These are phyloP conservation scores for Dicaeum eximium DNA, from an alignment of 2,113 vertebrate genomes.

Conservation along the genomic window DNA sequence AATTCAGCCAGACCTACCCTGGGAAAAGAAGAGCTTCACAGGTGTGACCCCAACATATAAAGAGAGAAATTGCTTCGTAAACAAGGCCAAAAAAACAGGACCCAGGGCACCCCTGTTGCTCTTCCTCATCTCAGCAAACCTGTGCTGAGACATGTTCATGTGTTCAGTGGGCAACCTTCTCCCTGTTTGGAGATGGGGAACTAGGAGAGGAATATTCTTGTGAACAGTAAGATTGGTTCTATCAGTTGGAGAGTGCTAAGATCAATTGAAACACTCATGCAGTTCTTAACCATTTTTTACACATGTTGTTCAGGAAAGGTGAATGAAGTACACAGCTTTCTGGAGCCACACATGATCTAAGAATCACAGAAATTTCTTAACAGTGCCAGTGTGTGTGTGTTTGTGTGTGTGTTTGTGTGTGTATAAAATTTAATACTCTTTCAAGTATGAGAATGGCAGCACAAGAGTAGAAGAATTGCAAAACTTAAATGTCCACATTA, in stretches of 20 bases:
- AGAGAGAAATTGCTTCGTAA: not conserved
- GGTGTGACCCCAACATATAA: not conserved
- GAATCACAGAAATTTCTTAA: not conserved
- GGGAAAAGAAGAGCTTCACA: not conserved
- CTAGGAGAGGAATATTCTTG: not conserved
- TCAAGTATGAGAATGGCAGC: not conserved
- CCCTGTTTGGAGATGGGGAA: not conserved
- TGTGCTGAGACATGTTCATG: not conserved
- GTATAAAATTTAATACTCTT: not conserved
- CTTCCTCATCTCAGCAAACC: not conserved
- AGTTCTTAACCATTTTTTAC: not conserved
- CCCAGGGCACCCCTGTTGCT: not conserved
- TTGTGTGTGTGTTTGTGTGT: accelerated
- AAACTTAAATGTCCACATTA: slow-evolving; percentile 42
- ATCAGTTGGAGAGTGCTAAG: not conserved
- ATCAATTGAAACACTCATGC: not conserved
- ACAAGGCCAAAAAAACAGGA: not conserved
- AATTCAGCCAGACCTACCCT: not conserved
- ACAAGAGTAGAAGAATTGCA: not conserved
- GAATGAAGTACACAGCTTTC: not conserved
- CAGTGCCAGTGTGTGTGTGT: not conserved
- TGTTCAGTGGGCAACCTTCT: not conserved
- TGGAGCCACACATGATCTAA: not conserved
- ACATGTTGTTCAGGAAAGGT: not conserved
- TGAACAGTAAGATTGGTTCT: not conserved